Evolutionary conservation across 2,113 vertebrate species (phyloP), one percentile per base, ranked within the genome.

Genomic region (Strix uralensis): DNA sequence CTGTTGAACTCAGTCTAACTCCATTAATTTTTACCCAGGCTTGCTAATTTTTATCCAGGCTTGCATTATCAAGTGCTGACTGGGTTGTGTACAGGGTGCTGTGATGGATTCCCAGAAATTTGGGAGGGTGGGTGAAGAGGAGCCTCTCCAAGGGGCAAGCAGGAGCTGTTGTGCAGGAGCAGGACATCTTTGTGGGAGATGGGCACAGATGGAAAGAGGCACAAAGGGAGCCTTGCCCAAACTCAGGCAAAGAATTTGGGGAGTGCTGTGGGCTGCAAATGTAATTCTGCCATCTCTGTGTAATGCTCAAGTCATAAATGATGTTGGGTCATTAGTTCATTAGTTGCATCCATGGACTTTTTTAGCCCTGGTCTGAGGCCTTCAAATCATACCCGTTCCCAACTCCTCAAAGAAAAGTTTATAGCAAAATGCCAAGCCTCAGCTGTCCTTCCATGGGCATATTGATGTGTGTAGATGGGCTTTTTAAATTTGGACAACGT

Each of bases 11-110:
- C 21, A 0, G 40, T 19, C 26, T 70, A 55, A 8, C 72, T 94
- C 83, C 58, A 8, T 96, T 96, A 94, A 96, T 93, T 88, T 96
- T 96, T 96, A 96, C 40, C 90, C n/a, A 78, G 74, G 29, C 30
- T 91, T 73, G 83, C 49, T 91, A 90, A 92, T 88, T 93, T 96
- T 96, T 95, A 96, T 65, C 81, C n/a, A 63, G 23, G 7, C 65
- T 88, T 82, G 74, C 58, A 40, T 4, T 57, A 15, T 23, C 26
- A 2, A 2, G 5, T 57, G 32, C n/a, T 3, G 1, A 6, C 26
- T 1, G 1, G 14, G 21, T 66, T 2, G 51, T 75, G 72, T 23
- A 7, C 3, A 0, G 10, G 17, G 22, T n/a, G 30, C 4, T 71
- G 49, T 17, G 80, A 2, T 66, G 61, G 42, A 6, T 20, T 80